These are phyloP conservation scores for Holothuria scabra DNA, from an alignment of 53 echinoderm and acorn worm genomes.

Conservation along the genomic window DNA sequence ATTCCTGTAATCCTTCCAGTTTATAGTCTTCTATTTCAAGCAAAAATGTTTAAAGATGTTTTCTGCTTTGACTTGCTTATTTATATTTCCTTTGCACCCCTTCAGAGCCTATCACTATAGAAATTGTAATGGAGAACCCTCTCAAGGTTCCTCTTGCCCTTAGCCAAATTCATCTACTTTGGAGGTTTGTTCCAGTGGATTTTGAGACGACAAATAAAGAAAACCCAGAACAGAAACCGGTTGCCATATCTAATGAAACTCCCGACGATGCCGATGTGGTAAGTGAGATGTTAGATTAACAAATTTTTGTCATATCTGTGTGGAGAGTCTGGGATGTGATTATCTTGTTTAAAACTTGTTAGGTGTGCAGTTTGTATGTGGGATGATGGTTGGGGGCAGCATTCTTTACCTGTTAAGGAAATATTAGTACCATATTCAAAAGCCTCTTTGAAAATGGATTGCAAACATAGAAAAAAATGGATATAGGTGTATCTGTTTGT, in stretches of 20 bases:
- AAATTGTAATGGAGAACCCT: slow-evolving; percentile 89
- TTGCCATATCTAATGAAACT: slow-evolving; percentile 76
- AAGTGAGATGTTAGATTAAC: slow-evolving; percentile 2
- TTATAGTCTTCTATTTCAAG: too few relatives aligned
- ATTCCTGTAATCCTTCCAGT: too few relatives aligned
- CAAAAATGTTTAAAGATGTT: too few relatives aligned
- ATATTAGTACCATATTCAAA: too few relatives aligned
- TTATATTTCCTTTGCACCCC: background rate
- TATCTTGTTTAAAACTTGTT: background rate
- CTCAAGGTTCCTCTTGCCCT: slow-evolving; percentile 84
- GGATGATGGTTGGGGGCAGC: background rate
- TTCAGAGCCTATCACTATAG: slow-evolving; percentile 87
- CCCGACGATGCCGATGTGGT: slow-evolving; percentile 19
- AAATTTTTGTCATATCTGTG: slow-evolving; percentile 30
- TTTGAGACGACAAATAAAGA: slow-evolving; percentile 86
- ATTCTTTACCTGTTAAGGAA: too few relatives aligned
- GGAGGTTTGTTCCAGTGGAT: slow-evolving; percentile 90
- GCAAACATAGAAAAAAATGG: too few relatives aligned
- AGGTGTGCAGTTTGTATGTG: background rate
- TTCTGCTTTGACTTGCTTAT: too few relatives aligned
- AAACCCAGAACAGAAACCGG: slow-evolving; percentile 92
- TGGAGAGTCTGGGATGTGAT: slow-evolving; percentile 3
- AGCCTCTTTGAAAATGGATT: too few relatives aligned
- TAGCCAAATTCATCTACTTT: slow-evolving; percentile 78
- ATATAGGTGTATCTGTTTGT: too few relatives aligned